These are phyloP conservation scores for Agelastica alni DNA, from an alignment of 2,888 invertebrate species.

Conservation along the genomic window DNA sequence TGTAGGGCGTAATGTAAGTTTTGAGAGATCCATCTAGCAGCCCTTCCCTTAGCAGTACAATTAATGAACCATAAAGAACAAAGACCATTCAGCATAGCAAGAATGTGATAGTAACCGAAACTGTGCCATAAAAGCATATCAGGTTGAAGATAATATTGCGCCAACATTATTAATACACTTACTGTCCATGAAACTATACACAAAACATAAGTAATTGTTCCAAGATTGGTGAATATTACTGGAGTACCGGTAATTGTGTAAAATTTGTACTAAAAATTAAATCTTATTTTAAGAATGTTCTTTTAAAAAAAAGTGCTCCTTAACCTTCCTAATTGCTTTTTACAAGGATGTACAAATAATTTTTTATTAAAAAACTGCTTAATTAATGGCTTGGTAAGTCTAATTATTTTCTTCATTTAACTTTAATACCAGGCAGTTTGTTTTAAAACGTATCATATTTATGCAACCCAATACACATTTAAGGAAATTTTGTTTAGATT, in stretches of 20 bases:
- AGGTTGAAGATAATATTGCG: slow-evolving; percentile 72
- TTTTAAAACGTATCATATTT: too few species aligned
- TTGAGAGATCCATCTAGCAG: slow-evolving; percentile 66
- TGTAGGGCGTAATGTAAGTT: slow-evolving; percentile 68
- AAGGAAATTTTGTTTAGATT: too few species aligned
- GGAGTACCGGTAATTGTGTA: slow-evolving; percentile 66
- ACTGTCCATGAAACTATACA: slow-evolving; percentile 70
- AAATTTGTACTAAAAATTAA: slow-evolving; percentile 62
- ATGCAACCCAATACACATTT: too few species aligned
- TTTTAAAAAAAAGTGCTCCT: too few species aligned
- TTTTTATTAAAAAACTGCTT: too few species aligned
- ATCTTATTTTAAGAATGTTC: too few species aligned
- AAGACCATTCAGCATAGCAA: slow-evolving; percentile 75
- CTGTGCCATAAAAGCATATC: slow-evolving; percentile 76
- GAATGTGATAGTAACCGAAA: slow-evolving; percentile 73
- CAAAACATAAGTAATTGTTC: slow-evolving; percentile 66
- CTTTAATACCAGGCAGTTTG: too few species aligned
- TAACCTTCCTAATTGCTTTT: too few species aligned
- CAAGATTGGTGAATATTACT: slow-evolving; percentile 68
- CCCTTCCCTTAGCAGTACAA: slow-evolving; percentile 54
- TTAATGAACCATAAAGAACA: slow-evolving; percentile 68
- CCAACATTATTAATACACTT: slow-evolving; percentile 68
- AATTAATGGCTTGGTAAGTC: too few species aligned
- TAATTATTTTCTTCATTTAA: too few species aligned
- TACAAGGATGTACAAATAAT: too few species aligned